Evolutionary conservation across 2,797 vertebrate genomes (phyloP).

Genomic region (Channallabes apus): DNA sequence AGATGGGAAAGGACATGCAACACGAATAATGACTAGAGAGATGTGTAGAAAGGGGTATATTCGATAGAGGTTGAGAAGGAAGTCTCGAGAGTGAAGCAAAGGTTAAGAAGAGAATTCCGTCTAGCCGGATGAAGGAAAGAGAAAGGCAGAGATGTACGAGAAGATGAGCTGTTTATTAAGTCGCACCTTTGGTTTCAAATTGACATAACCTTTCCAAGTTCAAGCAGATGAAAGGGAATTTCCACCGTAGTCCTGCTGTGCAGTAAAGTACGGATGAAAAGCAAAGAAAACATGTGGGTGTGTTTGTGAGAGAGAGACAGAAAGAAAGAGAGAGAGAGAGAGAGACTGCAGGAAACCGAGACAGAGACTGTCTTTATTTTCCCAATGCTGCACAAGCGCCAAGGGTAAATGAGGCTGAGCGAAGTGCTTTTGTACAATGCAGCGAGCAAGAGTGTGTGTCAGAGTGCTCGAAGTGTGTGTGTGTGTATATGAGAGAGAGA

Average conservation of each 20-base stretch:
- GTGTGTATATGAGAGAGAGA: conserved; percentile 9
- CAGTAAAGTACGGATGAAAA: conserved; percentile 56
- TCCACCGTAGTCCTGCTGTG: conserved; percentile 62
- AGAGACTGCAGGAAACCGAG: conserved; percentile 16
- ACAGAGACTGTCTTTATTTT: conserved; percentile 43
- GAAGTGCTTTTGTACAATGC: conserved; percentile 33
- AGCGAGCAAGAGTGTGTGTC: conserved; percentile 17
- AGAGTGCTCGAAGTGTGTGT: conserved; percentile 10
- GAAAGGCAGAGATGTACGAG: conserved; percentile 53
- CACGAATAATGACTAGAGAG: not conserved
- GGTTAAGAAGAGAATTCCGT: conserved; percentile 31
- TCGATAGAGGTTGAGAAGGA: not conserved
- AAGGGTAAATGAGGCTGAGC: conserved; percentile 6
- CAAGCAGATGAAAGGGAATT: conserved; percentile 67
- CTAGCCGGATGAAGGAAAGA: conserved; percentile 9
- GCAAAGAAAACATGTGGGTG: conserved; percentile 26
- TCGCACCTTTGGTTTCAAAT: conserved; percentile 32
- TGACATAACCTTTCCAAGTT: conserved; percentile 41
- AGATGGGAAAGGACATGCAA: conserved; percentile 18
- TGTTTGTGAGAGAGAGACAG: not conserved
- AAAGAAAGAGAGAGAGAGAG: conserved; percentile 46
- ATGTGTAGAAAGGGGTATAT: not conserved
- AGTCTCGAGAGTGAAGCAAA: not conserved
- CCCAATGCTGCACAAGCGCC: conserved; percentile 35
- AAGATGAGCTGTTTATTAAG: conserved; percentile 34